A percentile compares a stretch with the other conserved stretches of the same genome.
Evolutionary conservation across 37 sponge, comb jelly and placozoan species (phyloP).

Genomic region (Agelas oroides): DNA sequence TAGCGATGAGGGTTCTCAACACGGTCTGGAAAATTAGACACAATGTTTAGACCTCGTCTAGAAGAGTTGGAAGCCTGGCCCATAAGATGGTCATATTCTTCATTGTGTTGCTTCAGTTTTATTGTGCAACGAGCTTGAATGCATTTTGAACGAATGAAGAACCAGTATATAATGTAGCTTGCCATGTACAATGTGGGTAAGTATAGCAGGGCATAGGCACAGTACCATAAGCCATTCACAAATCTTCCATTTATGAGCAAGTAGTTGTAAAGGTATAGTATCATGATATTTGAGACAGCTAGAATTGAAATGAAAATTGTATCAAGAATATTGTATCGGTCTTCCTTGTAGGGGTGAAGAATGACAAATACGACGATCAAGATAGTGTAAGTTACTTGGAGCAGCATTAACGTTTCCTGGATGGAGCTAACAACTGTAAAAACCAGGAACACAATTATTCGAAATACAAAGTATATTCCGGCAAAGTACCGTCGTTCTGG

Average conservation of each 20-base stretch:
- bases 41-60: background rate
- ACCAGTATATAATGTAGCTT: background rate
- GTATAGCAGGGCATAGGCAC: background rate
- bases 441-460: constrained; percentile 23
- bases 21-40: constrained; percentile 12
- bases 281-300: background rate
- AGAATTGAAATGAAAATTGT: constrained; percentile 22
- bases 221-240: background rate
- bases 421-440: background rate
- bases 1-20: constrained; percentile 32
- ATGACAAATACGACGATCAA: constrained; percentile 4
- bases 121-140: background rate
- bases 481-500: constrained; percentile 54
- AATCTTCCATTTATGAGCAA: background rate
- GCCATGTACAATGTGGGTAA: constrained; percentile 21
- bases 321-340: constrained; percentile 34
- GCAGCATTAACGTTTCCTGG: background rate
- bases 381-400: background rate
- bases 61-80: too few relatives aligned
- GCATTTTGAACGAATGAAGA: constrained; percentile 1
- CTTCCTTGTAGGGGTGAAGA: constrained; percentile 50
- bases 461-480: constrained; percentile 45
- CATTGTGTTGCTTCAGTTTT: background rate
- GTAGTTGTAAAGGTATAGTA: background rate
- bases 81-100: too few relatives aligned